phyloP scores from a whole-genome alignment of 2,113 vertebrate species.

The Phycodurus eques region DNA sequence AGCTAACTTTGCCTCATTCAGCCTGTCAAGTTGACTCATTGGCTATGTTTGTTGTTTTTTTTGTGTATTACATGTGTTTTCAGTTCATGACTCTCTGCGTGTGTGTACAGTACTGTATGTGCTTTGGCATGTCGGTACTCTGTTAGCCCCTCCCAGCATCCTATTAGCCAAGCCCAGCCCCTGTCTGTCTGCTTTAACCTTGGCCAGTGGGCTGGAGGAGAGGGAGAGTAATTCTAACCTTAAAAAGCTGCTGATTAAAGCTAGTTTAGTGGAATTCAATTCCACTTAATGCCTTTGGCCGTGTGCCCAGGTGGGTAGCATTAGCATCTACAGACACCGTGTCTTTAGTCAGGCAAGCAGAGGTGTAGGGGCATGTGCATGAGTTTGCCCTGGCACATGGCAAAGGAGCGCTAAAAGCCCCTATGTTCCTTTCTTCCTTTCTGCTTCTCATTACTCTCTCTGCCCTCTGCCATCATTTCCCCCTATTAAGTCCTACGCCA shows the following conservation, averaged over 20 bases:
- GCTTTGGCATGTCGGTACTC: slow-evolving; percentile 35
- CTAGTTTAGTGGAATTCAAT: slow-evolving; percentile 98
- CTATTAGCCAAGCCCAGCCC: slow-evolving; percentile 86
- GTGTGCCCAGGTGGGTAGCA: slow-evolving; percentile 82
- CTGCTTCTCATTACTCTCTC: slow-evolving; percentile 23
- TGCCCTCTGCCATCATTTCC: slow-evolving; percentile 2
- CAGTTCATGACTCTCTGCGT: neutral
- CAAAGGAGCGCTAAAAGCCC: slow-evolving; percentile 11
- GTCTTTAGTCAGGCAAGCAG: slow-evolving; percentile 72
- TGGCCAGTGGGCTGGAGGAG: slow-evolving; percentile 90
- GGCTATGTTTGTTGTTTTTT: neutral
- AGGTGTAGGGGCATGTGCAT: slow-evolving; percentile 45
- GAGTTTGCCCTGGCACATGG: slow-evolving; percentile 44
- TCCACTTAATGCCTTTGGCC: slow-evolving; percentile 97
- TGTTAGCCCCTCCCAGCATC: slow-evolving; percentile 68
- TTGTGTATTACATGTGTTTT: slow-evolving; percentile 5
- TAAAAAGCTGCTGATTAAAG: slow-evolving; percentile 99
- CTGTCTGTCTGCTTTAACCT: slow-evolving; percentile 91
- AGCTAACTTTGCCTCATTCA: neutral
- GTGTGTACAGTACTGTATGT: neutral
- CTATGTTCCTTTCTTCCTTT: slow-evolving; percentile 21
- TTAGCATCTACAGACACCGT: slow-evolving; percentile 86
- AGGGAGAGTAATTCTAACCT: slow-evolving; percentile 95
- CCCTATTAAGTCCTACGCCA: neutral
- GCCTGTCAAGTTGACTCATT: neutral